Evolutionary conservation across 2,888 invertebrate genomes (phyloP), one percentile per base, ranked within the genome.

Genomic region (Hylaea fasciaria): DNA sequence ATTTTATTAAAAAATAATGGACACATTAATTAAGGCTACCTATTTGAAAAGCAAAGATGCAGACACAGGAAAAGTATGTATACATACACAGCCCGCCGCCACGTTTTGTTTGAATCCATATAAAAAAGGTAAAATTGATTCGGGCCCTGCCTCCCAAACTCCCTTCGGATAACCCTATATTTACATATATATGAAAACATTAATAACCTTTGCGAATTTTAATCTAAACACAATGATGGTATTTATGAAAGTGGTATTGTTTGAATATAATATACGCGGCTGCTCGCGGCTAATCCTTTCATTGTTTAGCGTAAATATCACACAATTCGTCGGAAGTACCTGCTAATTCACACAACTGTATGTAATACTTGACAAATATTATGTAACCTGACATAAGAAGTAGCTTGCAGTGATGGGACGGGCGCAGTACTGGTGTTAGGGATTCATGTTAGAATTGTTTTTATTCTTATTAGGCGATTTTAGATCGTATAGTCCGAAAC

Each of bases 111-210:
- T 60, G 57, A 43, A 59, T 55, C 53, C 58, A 64, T 70, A 74
- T 74, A 73, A 74, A 78, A 22, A 79, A 81, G 78, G 76, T 67
- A 58, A 70, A 73, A 83, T 83, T 85, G 83, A 85, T 83, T 78
- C 67, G 61, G 66, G 69, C 74, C 71, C 62, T 56, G 62, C 65
- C 75, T 72, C 76, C 72, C 78, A 77, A 82, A 82, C 77, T 79
- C 82, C 82, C 78, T 66, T 64, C 57, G 78, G 80, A 71, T 76
- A 69, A 67, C 76, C 76, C 75, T 67, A 69, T 82, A 86, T 88
- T 86, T 83, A 81, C 84, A 86, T 86, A 81, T 82, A 81, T 83
- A 86, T 85, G 74, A 79, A 73, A 83, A 82, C 75, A 77, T 79
- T 77, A 83, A 86, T 82, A 77, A 76, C 71, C 71, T 80, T 78